Percentiles rank a stretch among this genome's conserved stretches.
phyloP scores from a whole-genome alignment of 2,888 invertebrate genomes.

The Phortica magna region DNA sequence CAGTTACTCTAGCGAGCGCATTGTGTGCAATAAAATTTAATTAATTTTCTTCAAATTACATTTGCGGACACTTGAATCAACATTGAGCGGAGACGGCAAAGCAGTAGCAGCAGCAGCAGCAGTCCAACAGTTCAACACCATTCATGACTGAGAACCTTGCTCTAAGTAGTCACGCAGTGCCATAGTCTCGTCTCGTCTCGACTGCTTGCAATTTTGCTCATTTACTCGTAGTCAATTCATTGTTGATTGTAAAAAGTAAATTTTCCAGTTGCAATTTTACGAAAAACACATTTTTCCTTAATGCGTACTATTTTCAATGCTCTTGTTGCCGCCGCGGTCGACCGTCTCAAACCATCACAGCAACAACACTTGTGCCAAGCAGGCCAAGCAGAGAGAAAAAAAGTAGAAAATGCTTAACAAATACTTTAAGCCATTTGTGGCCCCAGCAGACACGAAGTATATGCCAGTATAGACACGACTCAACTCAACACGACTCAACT shows the following conservation, averaged over 20 bases:
- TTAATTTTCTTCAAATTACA: conserved; percentile 34
- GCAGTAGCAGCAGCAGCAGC: too few relatives aligned
- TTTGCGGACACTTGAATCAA: conserved; percentile 34
- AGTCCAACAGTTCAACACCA: not conserved
- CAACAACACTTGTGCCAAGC: not conserved
- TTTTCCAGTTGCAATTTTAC: conserved; percentile 27
- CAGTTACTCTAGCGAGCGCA: not conserved
- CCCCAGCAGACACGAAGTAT: conserved; percentile 22
- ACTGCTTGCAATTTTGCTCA: conserved; percentile 19
- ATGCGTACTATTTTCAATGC: conserved; percentile 26
- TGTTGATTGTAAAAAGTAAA: conserved; percentile 29
- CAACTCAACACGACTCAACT: not conserved
- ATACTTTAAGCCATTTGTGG: conserved; percentile 34
- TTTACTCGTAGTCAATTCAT: conserved; percentile 31
- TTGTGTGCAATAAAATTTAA: conserved; percentile 34
- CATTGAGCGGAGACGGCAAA: not conserved
- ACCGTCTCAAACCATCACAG: not conserved
- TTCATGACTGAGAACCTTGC: not conserved
- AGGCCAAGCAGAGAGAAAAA: not conserved
- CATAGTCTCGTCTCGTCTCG: not conserved
- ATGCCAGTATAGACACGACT: not conserved
- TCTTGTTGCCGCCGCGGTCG: not conserved
- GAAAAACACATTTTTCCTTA: conserved; percentile 30
- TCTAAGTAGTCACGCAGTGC: not conserved
- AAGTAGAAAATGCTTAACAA: conserved; percentile 21